These are phyloP conservation scores for Nothobranchius kuhntae DNA, from an alignment of 2,113 vertebrate species.

Conservation along the genomic window DNA sequence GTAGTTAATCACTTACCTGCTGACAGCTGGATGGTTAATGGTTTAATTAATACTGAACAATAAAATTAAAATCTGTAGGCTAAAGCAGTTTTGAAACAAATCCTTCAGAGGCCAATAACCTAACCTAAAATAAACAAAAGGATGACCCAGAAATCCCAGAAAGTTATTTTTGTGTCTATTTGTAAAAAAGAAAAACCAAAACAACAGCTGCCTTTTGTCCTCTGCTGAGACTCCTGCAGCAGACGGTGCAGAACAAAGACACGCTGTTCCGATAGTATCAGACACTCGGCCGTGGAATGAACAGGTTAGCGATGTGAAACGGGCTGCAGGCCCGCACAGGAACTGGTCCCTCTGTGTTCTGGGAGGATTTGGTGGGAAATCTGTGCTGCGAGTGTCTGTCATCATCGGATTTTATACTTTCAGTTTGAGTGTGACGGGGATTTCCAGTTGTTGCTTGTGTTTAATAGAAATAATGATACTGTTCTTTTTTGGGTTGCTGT, in stretches of 20 bases:
- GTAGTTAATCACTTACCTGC: neutral
- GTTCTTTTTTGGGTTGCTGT: neutral
- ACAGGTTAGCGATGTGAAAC: neutral
- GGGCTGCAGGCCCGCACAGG: conserved; percentile 36
- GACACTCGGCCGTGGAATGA: conserved; percentile 28
- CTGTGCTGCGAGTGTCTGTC: neutral
- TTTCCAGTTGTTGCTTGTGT: neutral
- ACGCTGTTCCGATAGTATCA: conserved; percentile 40
- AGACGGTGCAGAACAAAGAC: conserved; percentile 38
- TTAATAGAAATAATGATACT: neutral
- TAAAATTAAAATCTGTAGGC: too few relatives aligned
- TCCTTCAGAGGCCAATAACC: too few relatives aligned
- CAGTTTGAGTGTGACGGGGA: neutral
- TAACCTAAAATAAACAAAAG: too few relatives aligned
- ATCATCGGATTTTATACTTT: conserved; percentile 12
- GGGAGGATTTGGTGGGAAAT: neutral
- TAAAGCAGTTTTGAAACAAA: too few relatives aligned
- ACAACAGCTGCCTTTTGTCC: neutral
- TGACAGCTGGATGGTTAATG: neutral
- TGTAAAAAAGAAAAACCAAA: neutral
- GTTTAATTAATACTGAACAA: neutral
- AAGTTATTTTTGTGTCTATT: neutral
- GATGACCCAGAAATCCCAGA: neutral
- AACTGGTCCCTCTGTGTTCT: conserved; percentile 1
- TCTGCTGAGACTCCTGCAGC: conserved; percentile 7